Percentiles rank a stretch among this genome's conserved stretches.
Evolutionary conservation across 2,797 vertebrate genomes (phyloP).

Genomic region (Poecilia velifera): DNA sequence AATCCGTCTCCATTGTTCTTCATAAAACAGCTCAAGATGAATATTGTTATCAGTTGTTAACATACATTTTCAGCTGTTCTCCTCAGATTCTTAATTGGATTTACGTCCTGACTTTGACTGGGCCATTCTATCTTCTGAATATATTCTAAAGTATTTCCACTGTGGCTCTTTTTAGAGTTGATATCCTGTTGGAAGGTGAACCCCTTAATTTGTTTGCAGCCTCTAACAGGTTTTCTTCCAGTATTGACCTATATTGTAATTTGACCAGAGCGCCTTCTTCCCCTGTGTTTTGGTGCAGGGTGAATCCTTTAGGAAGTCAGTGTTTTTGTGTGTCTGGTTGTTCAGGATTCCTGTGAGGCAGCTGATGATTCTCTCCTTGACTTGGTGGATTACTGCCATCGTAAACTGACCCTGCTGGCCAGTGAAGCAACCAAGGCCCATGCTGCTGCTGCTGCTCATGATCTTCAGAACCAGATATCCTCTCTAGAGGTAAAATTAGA

Average conservation of each 20-base stretch:
- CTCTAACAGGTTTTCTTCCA: not conserved
- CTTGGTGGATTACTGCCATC: slow-evolving; percentile 94
- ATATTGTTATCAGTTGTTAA: not conserved
- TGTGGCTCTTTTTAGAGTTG: not conserved
- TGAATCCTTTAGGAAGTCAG: not conserved
- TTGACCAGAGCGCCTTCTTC: not conserved
- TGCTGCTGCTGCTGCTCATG: slow-evolving; percentile 6
- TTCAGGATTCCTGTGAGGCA: slow-evolving; percentile 91
- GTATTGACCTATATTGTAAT: not conserved
- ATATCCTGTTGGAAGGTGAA: not conserved
- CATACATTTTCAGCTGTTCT: not conserved
- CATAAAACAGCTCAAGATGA: not conserved
- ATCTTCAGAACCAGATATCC: slow-evolving; percentile 43
- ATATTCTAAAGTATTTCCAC: not conserved
- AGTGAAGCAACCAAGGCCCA: slow-evolving; percentile 59
- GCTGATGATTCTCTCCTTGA: slow-evolving; percentile 89
- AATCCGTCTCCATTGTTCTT: not conserved
- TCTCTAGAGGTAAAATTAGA: slow-evolving; percentile 81
- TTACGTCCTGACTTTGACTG: not conserved
- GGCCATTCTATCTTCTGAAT: not conserved
- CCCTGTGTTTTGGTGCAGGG: not conserved
- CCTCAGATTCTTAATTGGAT: not conserved
- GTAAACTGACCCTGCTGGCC: slow-evolving; percentile 88
- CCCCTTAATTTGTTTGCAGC: not conserved
- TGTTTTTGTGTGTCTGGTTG: slow-evolving; percentile 20